Evolutionary conservation across 2,888 invertebrate genomes (phyloP), one percentile per base, ranked within the genome.

Genomic region (Allolobophora icterica): DNA sequence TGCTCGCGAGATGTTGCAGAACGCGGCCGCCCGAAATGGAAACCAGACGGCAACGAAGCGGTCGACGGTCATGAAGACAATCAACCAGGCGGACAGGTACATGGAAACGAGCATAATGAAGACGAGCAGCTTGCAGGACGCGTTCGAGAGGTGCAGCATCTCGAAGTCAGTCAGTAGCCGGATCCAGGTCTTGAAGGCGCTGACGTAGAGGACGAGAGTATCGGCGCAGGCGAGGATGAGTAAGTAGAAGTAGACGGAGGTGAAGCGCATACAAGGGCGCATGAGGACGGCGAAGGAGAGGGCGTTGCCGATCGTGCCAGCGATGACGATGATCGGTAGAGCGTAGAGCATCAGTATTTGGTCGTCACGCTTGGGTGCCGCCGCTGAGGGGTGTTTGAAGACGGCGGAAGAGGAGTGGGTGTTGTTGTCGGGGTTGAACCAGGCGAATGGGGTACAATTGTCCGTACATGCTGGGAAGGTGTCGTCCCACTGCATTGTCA

Each of bases 161-260:
- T 95, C 94, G 90, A 94, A 93, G 13, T 93, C 94, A 19, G 94
- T 93, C 58, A 94, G 92, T 6, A 93, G 92, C 8, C 94, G 92
- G n/a, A 94, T 92, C 94, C 94, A 95, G 2, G 94, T 94, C 92
- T 94, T 94, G 58, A 94, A 93, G 35, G 94, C 94, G 92, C 94
- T 94, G 33, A 94, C 92, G 91, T 94, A 94, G 24, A 95, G 92
- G 13, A 95, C 94, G 0, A 93, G 84, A 0, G 94, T 94, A 92
- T 95, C 95, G 6, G 94, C 94, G n/a, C 94, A 92, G 1, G 95
- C 94, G 45, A 95, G 92, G 19, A 93, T 92, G 2, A 94, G 94
- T 89, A 95, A 92, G 92, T 94, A 95, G 92, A 94, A 94, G 91
- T 94, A 94, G 3, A 94, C 94, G 33, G 94, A 94, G 5, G 94